Evolutionary conservation across 2,888 invertebrate genomes (phyloP).

Genomic region (Erebia palarica): DNA sequence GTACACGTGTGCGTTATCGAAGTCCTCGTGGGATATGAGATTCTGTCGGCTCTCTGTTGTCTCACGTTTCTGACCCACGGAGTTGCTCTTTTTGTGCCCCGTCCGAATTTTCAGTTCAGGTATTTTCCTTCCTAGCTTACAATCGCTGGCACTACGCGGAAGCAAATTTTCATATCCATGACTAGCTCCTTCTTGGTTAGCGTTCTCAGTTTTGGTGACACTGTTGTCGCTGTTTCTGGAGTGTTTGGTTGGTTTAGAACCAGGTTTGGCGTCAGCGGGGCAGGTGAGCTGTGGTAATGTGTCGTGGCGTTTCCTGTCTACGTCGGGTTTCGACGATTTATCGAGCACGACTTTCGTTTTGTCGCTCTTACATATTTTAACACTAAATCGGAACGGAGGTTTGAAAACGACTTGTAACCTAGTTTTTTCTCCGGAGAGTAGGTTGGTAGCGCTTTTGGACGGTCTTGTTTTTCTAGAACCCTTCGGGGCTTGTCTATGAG

Average conservation of each 20-base stretch:
- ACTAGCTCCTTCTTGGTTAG: conserved; percentile 51
- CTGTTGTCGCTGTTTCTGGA: conserved; percentile 50
- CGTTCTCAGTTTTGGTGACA: conserved; percentile 54
- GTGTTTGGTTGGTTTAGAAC: conserved; percentile 60
- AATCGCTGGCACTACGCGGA: conserved; percentile 74
- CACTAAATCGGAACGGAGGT: conserved; percentile 93
- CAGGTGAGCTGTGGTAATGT: conserved; percentile 49
- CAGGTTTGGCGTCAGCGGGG: conserved; percentile 58
- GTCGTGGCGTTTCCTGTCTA: conserved; percentile 69
- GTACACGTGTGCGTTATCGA: conserved; percentile 70
- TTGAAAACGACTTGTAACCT: conserved; percentile 93
- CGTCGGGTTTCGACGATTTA: conserved; percentile 77
- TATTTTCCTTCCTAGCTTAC: conserved; percentile 64
- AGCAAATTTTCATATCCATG: conserved; percentile 73
- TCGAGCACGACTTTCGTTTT: conserved; percentile 85
- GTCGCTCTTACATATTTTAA: conserved; percentile 88
- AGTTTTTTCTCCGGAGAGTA: conserved; percentile 86
- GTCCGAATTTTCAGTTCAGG: conserved; percentile 58
- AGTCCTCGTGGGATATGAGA: conserved; percentile 69
- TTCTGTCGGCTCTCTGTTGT: conserved; percentile 78
- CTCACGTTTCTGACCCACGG: conserved; percentile 71
- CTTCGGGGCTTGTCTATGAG: conserved; percentile 74
- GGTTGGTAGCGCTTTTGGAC: conserved; percentile 88
- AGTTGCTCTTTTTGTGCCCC: conserved; percentile 75
- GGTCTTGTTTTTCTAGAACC: conserved; percentile 79